These are phyloP conservation scores for Pandion haliaetus DNA, from an alignment of 2,113 vertebrate species.

Conservation along the genomic window DNA sequence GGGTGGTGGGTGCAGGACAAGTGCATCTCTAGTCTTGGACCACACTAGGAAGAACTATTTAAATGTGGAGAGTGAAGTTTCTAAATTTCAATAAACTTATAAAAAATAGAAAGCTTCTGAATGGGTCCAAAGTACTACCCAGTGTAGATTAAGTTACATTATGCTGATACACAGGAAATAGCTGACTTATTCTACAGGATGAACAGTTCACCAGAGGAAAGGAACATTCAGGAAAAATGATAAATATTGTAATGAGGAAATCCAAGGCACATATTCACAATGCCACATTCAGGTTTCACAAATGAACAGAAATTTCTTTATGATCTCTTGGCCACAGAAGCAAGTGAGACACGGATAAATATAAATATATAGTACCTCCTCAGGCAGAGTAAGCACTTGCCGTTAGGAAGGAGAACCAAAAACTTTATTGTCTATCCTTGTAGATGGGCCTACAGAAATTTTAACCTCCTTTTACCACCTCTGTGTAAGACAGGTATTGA, in stretches of 20 bases:
- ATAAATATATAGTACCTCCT: neutral
- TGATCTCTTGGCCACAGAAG: neutral
- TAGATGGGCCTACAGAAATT: neutral
- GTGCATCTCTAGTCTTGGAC: neutral
- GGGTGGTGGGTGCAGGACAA: neutral
- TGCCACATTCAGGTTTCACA: neutral
- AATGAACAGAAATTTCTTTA: neutral
- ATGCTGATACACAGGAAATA: conserved; percentile 50
- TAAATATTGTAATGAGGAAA: conserved; percentile 56
- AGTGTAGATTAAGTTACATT: neutral
- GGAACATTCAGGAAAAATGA: conserved; percentile 58
- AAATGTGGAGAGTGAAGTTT: neutral
- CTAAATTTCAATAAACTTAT: neutral
- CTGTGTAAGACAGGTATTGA: neutral
- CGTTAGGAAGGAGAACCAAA: neutral
- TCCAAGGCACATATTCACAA: conserved; percentile 38
- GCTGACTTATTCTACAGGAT: conserved; percentile 54
- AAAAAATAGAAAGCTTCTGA: neutral
- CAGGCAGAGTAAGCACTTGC: neutral
- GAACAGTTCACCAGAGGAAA: conserved; percentile 59
- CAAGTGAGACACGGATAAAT: neutral
- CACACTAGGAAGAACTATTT: neutral
- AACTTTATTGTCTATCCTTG: neutral
- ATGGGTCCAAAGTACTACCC: neutral
- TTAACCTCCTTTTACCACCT: neutral